phyloP scores from a whole-genome alignment of 2,888 invertebrate genomes.

The Heteropelma amictum region DNA sequence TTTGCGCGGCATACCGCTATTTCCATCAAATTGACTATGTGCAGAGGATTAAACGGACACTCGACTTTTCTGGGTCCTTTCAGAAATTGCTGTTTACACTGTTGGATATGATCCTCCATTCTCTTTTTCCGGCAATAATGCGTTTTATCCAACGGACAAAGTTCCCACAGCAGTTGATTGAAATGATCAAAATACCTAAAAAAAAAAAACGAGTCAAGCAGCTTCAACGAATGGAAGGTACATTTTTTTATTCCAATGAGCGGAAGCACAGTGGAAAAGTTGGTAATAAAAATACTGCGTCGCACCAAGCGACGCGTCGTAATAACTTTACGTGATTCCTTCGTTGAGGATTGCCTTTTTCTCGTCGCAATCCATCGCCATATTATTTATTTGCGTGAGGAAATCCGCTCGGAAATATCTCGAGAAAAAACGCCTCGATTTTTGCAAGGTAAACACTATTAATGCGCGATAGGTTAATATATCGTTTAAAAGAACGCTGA shows the following conservation, averaged over 20 bases:
- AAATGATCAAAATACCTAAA: slow-evolving; percentile 25
- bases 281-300: not conserved
- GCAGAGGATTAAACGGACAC: slow-evolving; percentile 43
- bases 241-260: too few relatives aligned
- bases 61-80: slow-evolving; percentile 43
- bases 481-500: too few relatives aligned
- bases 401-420: too few relatives aligned
- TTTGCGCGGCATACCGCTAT: slow-evolving; percentile 14
- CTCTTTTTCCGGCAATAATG: slow-evolving; percentile 28
- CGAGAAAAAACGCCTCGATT: too few relatives aligned
- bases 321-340: slow-evolving; percentile 1
- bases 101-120: slow-evolving; percentile 18
- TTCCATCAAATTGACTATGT: slow-evolving; percentile 49
- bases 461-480: too few relatives aligned
- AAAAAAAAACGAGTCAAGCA: too few relatives aligned
- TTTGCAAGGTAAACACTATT: too few relatives aligned
- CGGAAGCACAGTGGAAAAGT: too few relatives aligned
- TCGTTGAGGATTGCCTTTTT: slow-evolving; percentile 4
- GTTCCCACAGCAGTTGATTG: slow-evolving; percentile 28
- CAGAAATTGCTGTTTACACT: slow-evolving; percentile 25
- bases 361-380: slow-evolving; percentile 10
- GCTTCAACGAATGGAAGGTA: too few relatives aligned
- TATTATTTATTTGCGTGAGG: not conserved
- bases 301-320: not conserved
- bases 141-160: slow-evolving; percentile 26